phyloP scores from a whole-genome alignment of 2,797 vertebrate genomes.

The Benthosema pterotum region DNA sequence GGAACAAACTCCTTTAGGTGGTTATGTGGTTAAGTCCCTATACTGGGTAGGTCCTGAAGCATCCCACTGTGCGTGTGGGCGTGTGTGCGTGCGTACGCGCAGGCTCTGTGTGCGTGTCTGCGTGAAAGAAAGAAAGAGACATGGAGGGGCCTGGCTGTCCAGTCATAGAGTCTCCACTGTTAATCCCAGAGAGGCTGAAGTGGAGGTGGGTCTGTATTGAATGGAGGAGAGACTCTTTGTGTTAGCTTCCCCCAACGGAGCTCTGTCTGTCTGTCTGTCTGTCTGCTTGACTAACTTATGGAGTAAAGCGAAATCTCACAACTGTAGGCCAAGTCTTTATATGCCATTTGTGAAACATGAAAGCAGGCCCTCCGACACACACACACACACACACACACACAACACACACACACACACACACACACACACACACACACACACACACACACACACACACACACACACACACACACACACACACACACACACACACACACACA shows the following conservation, averaged over 20 bases:
- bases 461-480: neutral
- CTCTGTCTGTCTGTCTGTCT: conserved; percentile 2
- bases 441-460: neutral
- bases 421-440: neutral
- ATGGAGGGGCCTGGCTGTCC: neutral
- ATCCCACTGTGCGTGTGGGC: conserved; percentile 19
- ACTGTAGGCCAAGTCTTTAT: too few species aligned
- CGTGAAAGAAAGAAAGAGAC: neutral
- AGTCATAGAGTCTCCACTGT: conserved; percentile 55
- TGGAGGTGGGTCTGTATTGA: conserved; percentile 11
- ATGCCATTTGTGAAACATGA: too few species aligned
- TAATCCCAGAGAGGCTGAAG: conserved; percentile 56
- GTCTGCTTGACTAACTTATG: neutral
- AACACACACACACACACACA: conserved; percentile 15
- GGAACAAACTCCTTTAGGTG: neutral
- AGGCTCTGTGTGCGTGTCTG: neutral
- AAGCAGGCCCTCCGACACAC: too few species aligned
- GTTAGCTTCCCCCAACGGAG: conserved; percentile 38
- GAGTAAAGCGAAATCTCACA: neutral
- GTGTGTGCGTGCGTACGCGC: neutral
- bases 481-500: neutral
- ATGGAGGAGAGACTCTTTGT: conserved; percentile 38
- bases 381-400: neutral
- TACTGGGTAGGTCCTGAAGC: conserved; percentile 16
- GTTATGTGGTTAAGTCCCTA: conserved; percentile 23